Evolutionary conservation across 2,888 invertebrate genomes (phyloP), one percentile per base, ranked within the genome.

Genomic region (Meteorus cinctellus): DNA sequence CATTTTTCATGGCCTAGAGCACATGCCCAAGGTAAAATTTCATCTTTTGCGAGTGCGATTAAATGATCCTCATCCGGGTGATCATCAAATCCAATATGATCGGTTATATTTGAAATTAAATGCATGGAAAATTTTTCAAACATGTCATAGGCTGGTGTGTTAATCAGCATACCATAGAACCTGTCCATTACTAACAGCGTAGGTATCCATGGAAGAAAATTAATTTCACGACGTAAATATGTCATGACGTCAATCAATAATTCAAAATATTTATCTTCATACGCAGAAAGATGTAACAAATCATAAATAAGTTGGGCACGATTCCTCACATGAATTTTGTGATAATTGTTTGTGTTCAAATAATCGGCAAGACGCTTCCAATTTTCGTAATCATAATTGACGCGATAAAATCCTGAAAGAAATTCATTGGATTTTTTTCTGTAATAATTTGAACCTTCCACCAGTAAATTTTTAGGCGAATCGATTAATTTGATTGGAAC

Each of bases 281-380:
- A 16, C 5, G n/a, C 90, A n/a, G 95, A 95, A 75, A 95, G 91
- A 88, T 93, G 93, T 82, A 95, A 91, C 1, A 94, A 91, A 88
- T 98, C 97, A 83, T 97, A 95, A 14, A 97, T 92, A 31, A 94
- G 91, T 90, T 96, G 95, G 0, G 95, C 96, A 48, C 96, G 91
- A 89, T 95, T 96, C n/a, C 94, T 85, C 0, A 92, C 87, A 74
- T 93, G 91, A 77, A 95, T 94, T 0, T 80, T 82, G 0, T 80
- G 76, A 69, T 91, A 90, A 77, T 91, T 88, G 5, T 91, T 87
- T 0, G 79, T 83, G 6, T 84, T 82, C 41, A 94, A 84, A 1
- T 90, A 91, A 0, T 83, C 81, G 0, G 90, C 90, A 2, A 95
- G 84, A 0, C 90, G 87, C 1, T 90, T 81, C 94, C 93, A 94